These are phyloP conservation scores for Apis laboriosa DNA, from an alignment of 1,140 invertebrate species.

Conservation along the genomic window DNA sequence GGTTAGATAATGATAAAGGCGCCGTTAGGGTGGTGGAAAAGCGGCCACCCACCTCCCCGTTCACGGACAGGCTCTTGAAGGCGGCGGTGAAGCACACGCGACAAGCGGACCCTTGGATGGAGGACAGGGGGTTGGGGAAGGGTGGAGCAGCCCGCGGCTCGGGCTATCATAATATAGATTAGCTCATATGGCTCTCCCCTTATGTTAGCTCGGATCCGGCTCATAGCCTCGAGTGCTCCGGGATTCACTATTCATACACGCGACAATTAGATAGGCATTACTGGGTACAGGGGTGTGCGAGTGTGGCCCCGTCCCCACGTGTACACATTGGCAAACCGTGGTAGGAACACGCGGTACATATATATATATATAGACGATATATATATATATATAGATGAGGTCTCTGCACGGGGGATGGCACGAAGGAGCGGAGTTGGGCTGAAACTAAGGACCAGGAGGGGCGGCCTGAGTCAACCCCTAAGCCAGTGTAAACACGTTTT, in stretches of 20 bases:
- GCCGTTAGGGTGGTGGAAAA: conserved; percentile 37
- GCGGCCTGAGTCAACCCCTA: conserved; percentile 81
- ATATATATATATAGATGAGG: not conserved
- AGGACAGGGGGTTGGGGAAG: not conserved
- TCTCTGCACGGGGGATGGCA: conserved; percentile 53
- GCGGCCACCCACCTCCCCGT: not conserved
- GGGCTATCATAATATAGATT: conserved; percentile 82
- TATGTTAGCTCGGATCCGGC: conserved; percentile 78
- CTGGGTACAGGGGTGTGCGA: conserved; percentile 60
- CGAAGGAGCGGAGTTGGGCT: conserved; percentile 67
- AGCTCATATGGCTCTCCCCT: conserved; percentile 80
- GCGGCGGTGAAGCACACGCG: not conserved
- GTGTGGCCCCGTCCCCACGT: not conserved
- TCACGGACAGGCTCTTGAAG: conserved; percentile 28
- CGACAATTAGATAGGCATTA: conserved; percentile 82
- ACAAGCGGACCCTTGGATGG: not conserved
- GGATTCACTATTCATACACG: conserved; percentile 82
- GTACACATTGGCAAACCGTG: not conserved
- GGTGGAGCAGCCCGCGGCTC: conserved; percentile 67
- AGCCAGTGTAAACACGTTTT: conserved; percentile 82
- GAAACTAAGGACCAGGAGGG: conserved; percentile 69
- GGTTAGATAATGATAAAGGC: conserved; percentile 70
- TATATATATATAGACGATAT: too few species aligned
- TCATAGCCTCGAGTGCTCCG: conserved; percentile 80
- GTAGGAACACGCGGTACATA: not conserved